Evolutionary conservation across 1,140 invertebrate species (phyloP), one percentile per base, ranked within the genome.

Genomic region (Neuroterus valhalla): DNA sequence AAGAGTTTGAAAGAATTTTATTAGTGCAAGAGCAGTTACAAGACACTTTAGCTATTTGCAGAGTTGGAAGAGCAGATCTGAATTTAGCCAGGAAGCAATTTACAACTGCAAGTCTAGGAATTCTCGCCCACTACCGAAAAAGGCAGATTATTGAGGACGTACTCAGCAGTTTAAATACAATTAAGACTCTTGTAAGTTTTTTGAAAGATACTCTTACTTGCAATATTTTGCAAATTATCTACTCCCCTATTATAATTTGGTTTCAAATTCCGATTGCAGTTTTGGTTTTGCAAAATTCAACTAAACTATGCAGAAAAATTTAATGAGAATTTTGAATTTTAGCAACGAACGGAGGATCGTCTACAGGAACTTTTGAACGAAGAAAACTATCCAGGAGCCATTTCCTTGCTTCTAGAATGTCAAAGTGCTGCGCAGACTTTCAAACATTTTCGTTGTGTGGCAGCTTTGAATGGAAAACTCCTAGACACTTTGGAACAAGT

Each of bases 401-500:
- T 99, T 75, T 93, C 95, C 15, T 88, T 99, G 26, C 92, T 98
- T 67, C 87, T 97, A 26, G 96, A 97, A 88, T 98, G 97, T 82
- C 95, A 96, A 85, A 95, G 94, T 86, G 95, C 94, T 4, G 96
- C 97, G 0, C 91, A 92, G 0, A 93, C 92, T 44, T 96, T 96
- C 80, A 94, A 94, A 81, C 95, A 98, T 86, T 98, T 96, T 81
- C 93, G 92, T 31, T 98, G 96, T 82, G 95, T 98, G 48, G 94
- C 95, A 68, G 96, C 97, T 69, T 87, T 98, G n/a, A 93, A 93
- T 55, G 93, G 93, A 77, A 96, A 98, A 84, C 88, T 99, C 0
- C 96, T 98, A 87, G 97, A 98, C 85, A 98, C 96, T 0, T 89
- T 99, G 66, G 95, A 96, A 75, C 93, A 96, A 90, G 96, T 96